Conservation (phyloP, 2,888 invertebrate genomes). For the Camptogramma bilineatum region DNA sequence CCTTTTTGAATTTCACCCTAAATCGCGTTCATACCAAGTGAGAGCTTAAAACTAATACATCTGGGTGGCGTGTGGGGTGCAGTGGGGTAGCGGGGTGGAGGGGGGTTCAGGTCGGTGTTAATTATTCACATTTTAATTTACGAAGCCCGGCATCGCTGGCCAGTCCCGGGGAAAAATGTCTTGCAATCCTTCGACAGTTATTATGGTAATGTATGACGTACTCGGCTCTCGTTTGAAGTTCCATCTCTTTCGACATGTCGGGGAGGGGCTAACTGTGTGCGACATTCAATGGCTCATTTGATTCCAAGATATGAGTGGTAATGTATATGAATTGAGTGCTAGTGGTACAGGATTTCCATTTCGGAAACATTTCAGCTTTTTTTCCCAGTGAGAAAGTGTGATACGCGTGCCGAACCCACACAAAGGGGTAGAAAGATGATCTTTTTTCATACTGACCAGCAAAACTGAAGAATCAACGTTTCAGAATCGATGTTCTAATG, state of each 20-base stretch:
- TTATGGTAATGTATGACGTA: conserved; percentile 48
- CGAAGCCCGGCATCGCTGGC: conserved; percentile 69
- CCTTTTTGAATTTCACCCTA: conserved; percentile 66
- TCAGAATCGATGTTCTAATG: not conserved
- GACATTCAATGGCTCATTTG: conserved; percentile 32
- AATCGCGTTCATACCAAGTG: conserved; percentile 75
- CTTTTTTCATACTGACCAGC: not conserved
- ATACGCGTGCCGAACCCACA: too few species aligned
- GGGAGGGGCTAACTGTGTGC: conserved; percentile 16
- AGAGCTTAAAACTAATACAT: conserved; percentile 84
- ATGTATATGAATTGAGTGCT: conserved; percentile 17
- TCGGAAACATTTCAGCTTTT: not conserved
- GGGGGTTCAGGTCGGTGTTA: conserved; percentile 70
- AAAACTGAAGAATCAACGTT: not conserved
- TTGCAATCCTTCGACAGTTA: conserved; percentile 77
- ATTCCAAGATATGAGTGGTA: conserved; percentile 26
- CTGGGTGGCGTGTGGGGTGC: conserved; percentile 68
- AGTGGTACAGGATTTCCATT: conserved; percentile 16
- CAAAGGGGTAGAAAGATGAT: not conserved
- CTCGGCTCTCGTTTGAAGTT: conserved; percentile 44
- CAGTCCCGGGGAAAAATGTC: conserved; percentile 78
- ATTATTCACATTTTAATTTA: conserved; percentile 86
- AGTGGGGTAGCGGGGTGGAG: conserved; percentile 49
- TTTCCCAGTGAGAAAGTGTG: too few species aligned
- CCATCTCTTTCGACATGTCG: conserved; percentile 43